Percentiles rank a stretch among this genome's conserved stretches.
Evolutionary conservation across 1,140 invertebrate species (phyloP).

Genomic region (Pygmarrhopalites habei): DNA sequence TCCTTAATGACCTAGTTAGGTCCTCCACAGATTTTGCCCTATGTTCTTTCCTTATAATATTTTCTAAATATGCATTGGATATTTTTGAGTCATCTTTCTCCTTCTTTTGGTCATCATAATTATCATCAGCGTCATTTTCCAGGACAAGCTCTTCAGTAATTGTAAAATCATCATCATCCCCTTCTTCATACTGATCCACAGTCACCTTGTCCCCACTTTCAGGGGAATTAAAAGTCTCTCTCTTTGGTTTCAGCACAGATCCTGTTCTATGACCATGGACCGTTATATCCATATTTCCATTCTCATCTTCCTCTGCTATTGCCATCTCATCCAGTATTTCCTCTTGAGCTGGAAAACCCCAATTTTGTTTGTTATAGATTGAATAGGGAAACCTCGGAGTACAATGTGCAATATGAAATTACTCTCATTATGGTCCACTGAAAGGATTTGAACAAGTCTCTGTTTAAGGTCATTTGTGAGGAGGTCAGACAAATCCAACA

Average conservation of each 20-base stretch:
- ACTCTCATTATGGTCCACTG: neutral
- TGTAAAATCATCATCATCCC: neutral
- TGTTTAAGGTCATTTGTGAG: neutral
- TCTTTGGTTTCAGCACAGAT: too few species aligned
- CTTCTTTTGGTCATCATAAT: too few species aligned
- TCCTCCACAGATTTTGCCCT: too few species aligned
- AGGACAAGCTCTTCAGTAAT: neutral
- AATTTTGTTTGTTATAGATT: neutral
- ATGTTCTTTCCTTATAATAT: neutral
- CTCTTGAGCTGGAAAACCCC: neutral
- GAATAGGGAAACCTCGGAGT: neutral
- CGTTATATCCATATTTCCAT: too few species aligned
- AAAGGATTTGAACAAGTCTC: neutral
- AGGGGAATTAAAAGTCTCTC: too few species aligned
- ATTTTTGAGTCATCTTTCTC: too few species aligned
- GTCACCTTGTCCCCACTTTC: neutral
- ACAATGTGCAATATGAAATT: neutral
- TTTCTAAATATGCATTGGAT: neutral
- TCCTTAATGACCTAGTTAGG: too few species aligned
- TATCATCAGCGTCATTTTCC: neutral
- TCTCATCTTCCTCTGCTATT: neutral
- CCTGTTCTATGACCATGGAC: too few species aligned
- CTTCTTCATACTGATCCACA: neutral
- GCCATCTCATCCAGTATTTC: neutral
- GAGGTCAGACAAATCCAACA: neutral